These are phyloP conservation scores for Psittacula cyanocephala DNA, from an alignment of 2,113 vertebrate species.

Conservation along the genomic window DNA sequence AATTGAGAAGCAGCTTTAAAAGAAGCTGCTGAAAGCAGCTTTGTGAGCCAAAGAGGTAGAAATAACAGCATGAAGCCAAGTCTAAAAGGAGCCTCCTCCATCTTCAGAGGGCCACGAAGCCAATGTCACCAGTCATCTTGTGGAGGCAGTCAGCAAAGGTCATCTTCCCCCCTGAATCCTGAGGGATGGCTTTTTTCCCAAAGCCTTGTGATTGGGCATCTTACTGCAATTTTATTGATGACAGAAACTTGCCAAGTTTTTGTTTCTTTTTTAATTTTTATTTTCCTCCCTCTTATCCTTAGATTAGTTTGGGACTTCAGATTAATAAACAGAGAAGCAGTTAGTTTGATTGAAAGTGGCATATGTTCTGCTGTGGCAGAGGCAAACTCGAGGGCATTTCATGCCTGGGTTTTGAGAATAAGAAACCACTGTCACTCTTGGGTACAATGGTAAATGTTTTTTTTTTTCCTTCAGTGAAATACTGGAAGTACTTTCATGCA, in stretches of 20 bases:
- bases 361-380: background rate
- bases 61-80: background rate
- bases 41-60: background rate
- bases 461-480: background rate
- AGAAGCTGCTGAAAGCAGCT: background rate
- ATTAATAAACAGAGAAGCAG: constrained; percentile 23
- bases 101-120: background rate
- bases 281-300: background rate
- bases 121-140: background rate
- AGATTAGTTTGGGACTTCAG: background rate
- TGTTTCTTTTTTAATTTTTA: background rate
- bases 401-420: background rate
- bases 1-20: background rate
- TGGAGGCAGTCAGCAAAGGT: background rate
- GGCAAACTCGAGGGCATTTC: background rate
- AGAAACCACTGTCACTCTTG: background rate
- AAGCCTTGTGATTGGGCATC: background rate
- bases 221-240: background rate
- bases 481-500: background rate
- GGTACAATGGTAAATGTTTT: background rate
- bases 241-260: background rate
- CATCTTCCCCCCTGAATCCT: background rate
- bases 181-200: background rate
- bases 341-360: constrained; percentile 38
- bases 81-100: background rate